A percentile compares a stretch with the other conserved stretches of the same genome.
phyloP scores from a whole-genome alignment of 2,113 vertebrate genomes.

The Tachuris rubrigastra region DNA sequence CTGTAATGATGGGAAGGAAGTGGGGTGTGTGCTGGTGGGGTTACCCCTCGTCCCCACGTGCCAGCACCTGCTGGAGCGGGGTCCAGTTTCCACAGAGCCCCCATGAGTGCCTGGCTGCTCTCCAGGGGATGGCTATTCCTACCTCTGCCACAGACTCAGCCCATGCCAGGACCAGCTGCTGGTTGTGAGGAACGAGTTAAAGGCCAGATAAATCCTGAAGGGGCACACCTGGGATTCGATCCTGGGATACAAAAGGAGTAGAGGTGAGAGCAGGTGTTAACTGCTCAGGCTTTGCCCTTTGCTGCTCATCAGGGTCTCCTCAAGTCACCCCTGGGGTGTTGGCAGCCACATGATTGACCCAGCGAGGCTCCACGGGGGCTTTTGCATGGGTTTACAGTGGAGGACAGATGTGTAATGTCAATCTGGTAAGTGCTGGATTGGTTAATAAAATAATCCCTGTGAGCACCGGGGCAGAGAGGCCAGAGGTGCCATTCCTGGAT shows the following conservation, averaged over 20 bases:
- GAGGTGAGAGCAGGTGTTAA: not conserved
- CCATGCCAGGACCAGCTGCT: not conserved
- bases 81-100: not conserved
- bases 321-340: accelerated
- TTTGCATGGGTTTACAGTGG: not conserved
- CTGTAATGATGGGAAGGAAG: not conserved
- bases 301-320: not conserved
- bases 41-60: accelerated
- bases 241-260: accelerated
- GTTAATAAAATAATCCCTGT: not conserved
- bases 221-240: not conserved
- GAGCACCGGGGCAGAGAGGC: not conserved
- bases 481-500: accelerated
- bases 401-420: no score
- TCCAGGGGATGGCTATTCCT: not conserved
- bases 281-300: not conserved
- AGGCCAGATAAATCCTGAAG: not conserved
- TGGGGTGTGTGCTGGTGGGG: accelerated
- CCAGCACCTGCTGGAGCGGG: not conserved
- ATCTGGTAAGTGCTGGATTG: not conserved
- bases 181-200: not conserved
- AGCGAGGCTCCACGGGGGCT: not conserved
- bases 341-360: not conserved
- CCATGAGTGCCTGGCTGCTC: accelerated
- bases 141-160: accelerated